A percentile compares a stretch with the other conserved stretches of the same genome.
Evolutionary conservation across 2,888 invertebrate genomes (phyloP).

Genomic region (Cenopis cana): DNA sequence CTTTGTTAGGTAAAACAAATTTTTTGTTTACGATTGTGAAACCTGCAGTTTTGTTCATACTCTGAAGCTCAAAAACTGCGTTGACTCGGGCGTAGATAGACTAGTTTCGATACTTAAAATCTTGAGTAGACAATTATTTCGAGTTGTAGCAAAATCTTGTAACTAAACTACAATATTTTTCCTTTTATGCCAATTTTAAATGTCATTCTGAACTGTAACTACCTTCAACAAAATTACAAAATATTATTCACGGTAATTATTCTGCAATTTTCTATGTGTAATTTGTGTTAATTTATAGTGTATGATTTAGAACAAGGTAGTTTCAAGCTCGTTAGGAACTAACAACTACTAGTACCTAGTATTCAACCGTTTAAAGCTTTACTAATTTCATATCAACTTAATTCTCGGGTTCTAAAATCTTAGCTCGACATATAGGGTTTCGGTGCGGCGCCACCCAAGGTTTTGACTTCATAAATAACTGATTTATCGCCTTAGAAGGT

Average conservation of each 20-base stretch:
- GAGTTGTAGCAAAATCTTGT: background rate
- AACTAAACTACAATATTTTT: background rate
- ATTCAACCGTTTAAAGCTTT: conserved; percentile 4
- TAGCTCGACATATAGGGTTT: conserved; percentile 29
- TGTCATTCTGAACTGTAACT: background rate
- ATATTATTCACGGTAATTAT: conserved; percentile 18
- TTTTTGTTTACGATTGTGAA: conserved; percentile 27
- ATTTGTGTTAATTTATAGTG: conserved; percentile 6
- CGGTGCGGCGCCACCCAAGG: conserved; percentile 26
- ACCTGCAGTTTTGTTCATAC: conserved; percentile 18
- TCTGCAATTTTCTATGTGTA: conserved; percentile 24
- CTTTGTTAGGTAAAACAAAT: conserved; percentile 36
- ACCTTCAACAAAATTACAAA: conserved; percentile 6
- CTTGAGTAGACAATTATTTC: conserved; percentile 1
- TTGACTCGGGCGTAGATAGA: background rate
- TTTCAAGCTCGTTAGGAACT: conserved; percentile 11
- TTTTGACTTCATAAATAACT: conserved; percentile 45
- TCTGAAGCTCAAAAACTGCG: background rate
- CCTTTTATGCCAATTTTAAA: background rate
- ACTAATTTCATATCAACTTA: conserved; percentile 8
- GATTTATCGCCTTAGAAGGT: conserved; percentile 39
- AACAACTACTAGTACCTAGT: background rate
- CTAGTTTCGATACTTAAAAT: background rate
- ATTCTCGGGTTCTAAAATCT: conserved; percentile 15
- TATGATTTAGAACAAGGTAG: conserved; percentile 5